Evolutionary conservation across 2,113 vertebrate genomes (phyloP).

Genomic region (Zosterops lateralis): DNA sequence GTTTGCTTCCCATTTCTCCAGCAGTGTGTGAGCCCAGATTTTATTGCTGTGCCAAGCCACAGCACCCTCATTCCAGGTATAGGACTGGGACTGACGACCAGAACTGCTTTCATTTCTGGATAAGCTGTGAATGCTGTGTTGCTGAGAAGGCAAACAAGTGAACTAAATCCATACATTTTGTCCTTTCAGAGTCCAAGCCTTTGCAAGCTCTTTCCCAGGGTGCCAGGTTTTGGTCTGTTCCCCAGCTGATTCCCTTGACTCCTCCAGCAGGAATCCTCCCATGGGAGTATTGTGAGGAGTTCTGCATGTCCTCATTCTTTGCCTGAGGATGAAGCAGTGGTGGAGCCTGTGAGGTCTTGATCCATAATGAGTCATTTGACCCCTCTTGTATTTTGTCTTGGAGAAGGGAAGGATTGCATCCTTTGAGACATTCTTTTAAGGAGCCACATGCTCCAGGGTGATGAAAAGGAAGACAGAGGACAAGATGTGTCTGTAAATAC

Average conservation of each 20-base stretch:
- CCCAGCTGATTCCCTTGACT: not conserved
- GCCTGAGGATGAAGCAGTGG: not conserved
- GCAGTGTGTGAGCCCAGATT: not conserved
- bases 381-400: not conserved
- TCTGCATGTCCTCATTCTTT: not conserved
- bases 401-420: not conserved
- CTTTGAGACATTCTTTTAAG: not conserved
- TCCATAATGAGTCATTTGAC: slow-evolving; percentile 18
- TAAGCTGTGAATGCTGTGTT: not conserved
- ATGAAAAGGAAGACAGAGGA: not conserved
- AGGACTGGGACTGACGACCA: not conserved
- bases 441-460: not conserved
- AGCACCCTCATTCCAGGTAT: not conserved
- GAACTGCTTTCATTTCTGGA: not conserved
- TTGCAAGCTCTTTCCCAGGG: not conserved
- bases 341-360: not conserved
- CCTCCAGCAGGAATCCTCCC: not conserved
- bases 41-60: not conserved
- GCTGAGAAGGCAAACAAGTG: not conserved
- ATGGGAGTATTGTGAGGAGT: not conserved
- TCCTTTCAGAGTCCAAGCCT: not conserved
- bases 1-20: not conserved
- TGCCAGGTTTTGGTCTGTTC: not conserved
- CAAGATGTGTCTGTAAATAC: not conserved
- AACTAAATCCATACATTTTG: not conserved